Conservation (phyloP, 2,797 vertebrate genomes). For the Ficedula albicollis region DNA sequence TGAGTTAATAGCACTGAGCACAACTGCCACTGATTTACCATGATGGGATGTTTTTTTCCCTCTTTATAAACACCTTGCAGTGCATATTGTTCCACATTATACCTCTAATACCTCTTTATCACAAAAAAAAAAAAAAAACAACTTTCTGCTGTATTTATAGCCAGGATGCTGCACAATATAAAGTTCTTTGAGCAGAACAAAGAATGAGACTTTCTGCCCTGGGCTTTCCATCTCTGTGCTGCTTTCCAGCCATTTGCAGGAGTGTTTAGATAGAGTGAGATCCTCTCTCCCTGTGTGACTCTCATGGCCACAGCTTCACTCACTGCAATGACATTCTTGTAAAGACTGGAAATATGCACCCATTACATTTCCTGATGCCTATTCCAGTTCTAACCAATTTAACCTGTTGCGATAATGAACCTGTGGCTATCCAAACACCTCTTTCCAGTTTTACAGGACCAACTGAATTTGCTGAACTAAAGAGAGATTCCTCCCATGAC, state of each 20-base stretch:
- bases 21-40: neutral
- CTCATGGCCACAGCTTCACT: neutral
- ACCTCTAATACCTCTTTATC: constrained; percentile 8
- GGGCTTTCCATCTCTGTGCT: constrained; percentile 10
- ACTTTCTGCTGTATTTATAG: neutral
- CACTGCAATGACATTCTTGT: neutral
- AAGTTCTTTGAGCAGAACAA: constrained; percentile 25
- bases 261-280: neutral
- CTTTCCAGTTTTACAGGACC: neutral
- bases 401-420: neutral
- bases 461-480: neutral
- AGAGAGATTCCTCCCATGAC: neutral
- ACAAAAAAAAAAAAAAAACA: neutral
- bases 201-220: constrained; percentile 4
- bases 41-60: neutral
- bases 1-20: neutral
- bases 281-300: neutral
- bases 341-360: neutral
- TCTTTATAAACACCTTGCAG: constrained; percentile 41
- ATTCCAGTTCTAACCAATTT: neutral
- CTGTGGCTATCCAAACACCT: neutral
- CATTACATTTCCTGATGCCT: neutral
- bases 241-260: neutral
- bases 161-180: neutral
- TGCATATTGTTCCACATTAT: neutral